Evolutionary conservation across 2,113 vertebrate genomes (phyloP).

Genomic region (Ptilonorhynchus violaceus): DNA sequence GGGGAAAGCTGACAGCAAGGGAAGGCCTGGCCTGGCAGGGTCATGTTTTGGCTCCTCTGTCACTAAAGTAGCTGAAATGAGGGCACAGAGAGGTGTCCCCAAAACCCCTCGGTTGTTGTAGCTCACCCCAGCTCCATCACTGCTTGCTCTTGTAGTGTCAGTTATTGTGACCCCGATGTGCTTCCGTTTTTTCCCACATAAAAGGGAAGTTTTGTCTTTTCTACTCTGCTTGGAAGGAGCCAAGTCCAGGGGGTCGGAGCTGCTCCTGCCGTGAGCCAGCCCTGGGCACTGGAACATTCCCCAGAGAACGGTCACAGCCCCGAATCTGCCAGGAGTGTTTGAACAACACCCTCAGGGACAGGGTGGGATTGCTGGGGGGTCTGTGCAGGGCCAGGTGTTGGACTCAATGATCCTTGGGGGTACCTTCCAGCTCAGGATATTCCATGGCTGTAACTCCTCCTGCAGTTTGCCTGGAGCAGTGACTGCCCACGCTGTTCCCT

Average conservation of each 20-base stretch:
- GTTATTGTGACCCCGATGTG: background rate
- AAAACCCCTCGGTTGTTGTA: background rate
- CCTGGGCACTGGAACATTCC: background rate
- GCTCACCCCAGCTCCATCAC: background rate
- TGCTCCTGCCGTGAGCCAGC: background rate
- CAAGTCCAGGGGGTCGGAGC: background rate
- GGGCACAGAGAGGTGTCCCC: background rate
- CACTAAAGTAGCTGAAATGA: background rate
- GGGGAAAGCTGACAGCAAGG: background rate
- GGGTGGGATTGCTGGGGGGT: background rate
- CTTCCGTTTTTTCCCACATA: background rate
- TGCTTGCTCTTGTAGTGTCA: background rate
- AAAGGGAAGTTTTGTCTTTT: background rate
- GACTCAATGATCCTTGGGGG: background rate
- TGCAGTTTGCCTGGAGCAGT: background rate
- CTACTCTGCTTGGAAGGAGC: background rate
- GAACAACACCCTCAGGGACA: accelerated
- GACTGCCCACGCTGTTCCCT: background rate
- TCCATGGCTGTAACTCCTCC: background rate
- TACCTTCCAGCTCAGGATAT: background rate
- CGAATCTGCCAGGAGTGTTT: background rate
- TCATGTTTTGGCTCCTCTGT: background rate
- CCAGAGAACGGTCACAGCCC: background rate
- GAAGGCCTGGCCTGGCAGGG: background rate
- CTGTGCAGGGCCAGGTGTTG: background rate